phyloP scores from a whole-genome alignment of 2,113 vertebrate genomes.

The Miniopterus natalensis region DNA sequence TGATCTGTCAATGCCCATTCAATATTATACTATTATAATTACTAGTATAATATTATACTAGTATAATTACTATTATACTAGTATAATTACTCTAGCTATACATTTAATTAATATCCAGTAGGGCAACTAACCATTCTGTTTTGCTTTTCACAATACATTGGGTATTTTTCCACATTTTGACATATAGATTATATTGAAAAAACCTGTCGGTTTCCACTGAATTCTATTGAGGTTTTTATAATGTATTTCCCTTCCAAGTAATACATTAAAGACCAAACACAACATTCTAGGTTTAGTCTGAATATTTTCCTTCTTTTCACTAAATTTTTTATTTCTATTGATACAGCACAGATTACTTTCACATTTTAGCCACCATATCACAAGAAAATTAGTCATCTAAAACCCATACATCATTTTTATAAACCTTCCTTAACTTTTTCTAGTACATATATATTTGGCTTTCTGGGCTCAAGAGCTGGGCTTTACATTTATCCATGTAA shows the following conservation, averaged over 20 bases:
- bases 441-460: not conserved
- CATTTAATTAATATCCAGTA: not conserved
- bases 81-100: not conserved
- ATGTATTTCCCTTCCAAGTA: not conserved
- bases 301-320: not conserved
- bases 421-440: not conserved
- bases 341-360: not conserved
- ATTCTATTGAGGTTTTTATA: not conserved
- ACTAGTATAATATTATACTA: too few relatives aligned
- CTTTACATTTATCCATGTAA: not conserved
- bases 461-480: not conserved
- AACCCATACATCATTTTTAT: not conserved
- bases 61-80: too few relatives aligned
- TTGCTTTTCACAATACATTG: not conserved
- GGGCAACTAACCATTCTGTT: not conserved
- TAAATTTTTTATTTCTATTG: not conserved
- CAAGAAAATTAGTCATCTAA: not conserved
- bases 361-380: not conserved
- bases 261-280: not conserved
- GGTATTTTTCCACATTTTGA: not conserved
- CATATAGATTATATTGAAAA: not conserved
- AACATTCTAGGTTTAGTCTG: not conserved
- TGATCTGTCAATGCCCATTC: conserved; percentile 6
- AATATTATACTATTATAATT: not conserved
- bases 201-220: not conserved